A percentile compares a stretch with the other conserved stretches of the same genome.
phyloP scores from a whole-genome alignment of 2,888 invertebrate genomes.

The Antheraea yamamai region DNA sequence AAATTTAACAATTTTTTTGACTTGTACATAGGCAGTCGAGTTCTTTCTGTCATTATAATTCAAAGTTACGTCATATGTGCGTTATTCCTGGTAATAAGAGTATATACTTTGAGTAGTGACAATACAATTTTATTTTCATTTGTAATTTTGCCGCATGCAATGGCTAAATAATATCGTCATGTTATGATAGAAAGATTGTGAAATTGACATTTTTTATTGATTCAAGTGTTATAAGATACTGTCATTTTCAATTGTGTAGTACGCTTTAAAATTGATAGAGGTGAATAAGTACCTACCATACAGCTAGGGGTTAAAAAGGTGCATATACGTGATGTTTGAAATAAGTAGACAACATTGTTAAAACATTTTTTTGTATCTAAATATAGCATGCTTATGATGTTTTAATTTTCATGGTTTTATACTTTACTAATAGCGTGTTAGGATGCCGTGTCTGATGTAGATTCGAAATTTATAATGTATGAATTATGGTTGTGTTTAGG shows the following conservation, averaged over 20 bases:
- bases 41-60: neutral
- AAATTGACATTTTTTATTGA: conserved; percentile 4
- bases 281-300: neutral
- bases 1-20: neutral
- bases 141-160: neutral
- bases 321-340: too few species aligned
- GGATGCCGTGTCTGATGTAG: too few species aligned
- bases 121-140: neutral
- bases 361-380: too few species aligned
- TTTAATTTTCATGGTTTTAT: too few species aligned
- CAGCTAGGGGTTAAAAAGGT: too few species aligned
- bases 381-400: too few species aligned
- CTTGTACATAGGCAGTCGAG: too few species aligned
- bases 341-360: too few species aligned
- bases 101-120: neutral
- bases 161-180: neutral
- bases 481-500: too few species aligned
- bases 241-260: neutral
- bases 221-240: conserved; percentile 1
- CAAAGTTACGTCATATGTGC: neutral
- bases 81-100: neutral
- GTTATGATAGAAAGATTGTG: neutral
- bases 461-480: too few species aligned
- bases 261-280: neutral
- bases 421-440: too few species aligned